A percentile compares a stretch with the other conserved stretches of the same genome.
Conservation (phyloP, 2,113 vertebrate genomes). For the Hyla sarda region DNA sequence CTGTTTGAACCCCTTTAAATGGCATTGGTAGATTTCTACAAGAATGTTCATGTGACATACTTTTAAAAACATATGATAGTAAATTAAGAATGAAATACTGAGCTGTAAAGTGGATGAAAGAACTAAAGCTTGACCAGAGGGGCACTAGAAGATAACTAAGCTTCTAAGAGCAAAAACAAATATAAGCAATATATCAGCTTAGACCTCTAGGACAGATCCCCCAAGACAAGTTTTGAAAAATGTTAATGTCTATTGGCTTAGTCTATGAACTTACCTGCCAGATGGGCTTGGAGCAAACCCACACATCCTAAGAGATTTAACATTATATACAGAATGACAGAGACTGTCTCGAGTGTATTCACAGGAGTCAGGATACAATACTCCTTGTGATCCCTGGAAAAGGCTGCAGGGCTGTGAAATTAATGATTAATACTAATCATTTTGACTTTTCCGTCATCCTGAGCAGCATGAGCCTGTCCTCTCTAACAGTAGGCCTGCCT, state of each 20-base stretch:
- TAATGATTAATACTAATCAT: slow-evolving; percentile 44
- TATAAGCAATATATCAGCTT: not conserved
- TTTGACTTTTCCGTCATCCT: slow-evolving; percentile 16
- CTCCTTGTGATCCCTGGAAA: slow-evolving; percentile 25
- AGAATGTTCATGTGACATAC: not conserved
- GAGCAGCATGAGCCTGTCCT: slow-evolving; percentile 32
- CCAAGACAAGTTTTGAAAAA: not conserved
- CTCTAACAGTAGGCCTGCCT: slow-evolving; percentile 1
- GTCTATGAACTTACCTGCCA: not conserved
- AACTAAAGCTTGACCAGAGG: not conserved
- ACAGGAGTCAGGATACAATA: slow-evolving; percentile 26
- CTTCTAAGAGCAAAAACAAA: not conserved
- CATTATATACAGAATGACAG: slow-evolving; percentile 27
- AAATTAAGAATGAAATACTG: not conserved
- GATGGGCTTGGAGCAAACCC: slow-evolving; percentile 11
- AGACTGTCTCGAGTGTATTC: not conserved
- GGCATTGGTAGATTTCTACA: not conserved
- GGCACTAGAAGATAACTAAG: not conserved
- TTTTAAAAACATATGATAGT: not conserved
- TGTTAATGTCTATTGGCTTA: slow-evolving; percentile 5
- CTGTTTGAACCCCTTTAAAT: too few relatives aligned
- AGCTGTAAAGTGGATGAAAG: not conserved
- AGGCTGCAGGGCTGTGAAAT: slow-evolving; percentile 7
- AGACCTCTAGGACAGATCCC: not conserved
- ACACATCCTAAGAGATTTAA: not conserved